phyloP scores from a whole-genome alignment of 2,888 invertebrate genomes.

The Lysandra coridon region DNA sequence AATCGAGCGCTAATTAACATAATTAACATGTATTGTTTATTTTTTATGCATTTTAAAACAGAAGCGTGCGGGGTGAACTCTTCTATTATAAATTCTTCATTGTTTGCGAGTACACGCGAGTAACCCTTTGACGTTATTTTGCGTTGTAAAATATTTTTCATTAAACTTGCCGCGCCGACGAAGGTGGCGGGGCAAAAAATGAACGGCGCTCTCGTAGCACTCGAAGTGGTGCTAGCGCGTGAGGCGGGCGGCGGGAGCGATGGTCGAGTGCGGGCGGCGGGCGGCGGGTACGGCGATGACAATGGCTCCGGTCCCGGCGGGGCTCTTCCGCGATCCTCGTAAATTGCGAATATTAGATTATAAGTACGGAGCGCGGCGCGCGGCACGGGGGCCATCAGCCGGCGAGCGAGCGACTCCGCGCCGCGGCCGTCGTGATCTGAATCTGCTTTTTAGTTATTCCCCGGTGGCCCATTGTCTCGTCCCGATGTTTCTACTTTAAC shows the following conservation, averaged over 20 bases:
- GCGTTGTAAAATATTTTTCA: slow-evolving; percentile 36
- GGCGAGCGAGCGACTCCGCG: slow-evolving; percentile 71
- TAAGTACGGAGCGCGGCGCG: slow-evolving; percentile 77
- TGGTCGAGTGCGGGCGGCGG: slow-evolving; percentile 72
- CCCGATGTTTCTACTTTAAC: slow-evolving; percentile 42
- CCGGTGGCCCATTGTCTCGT: slow-evolving; percentile 54
- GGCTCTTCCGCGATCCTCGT: slow-evolving; percentile 73
- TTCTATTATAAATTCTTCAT: slow-evolving; percentile 13
- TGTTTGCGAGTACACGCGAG: slow-evolving; percentile 23
- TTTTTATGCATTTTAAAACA: slow-evolving; percentile 19
- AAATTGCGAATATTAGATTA: slow-evolving; percentile 81
- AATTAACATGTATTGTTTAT: slow-evolving; percentile 14
- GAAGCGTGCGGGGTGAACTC: not conserved
- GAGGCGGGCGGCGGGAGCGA: slow-evolving; percentile 56
- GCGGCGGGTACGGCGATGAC: slow-evolving; percentile 74
- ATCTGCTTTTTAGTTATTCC: slow-evolving; percentile 62
- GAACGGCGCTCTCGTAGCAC: slow-evolving; percentile 40
- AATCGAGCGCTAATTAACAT: slow-evolving; percentile 8
- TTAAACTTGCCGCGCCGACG: slow-evolving; percentile 38
- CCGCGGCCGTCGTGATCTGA: slow-evolving; percentile 70
- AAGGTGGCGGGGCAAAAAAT: slow-evolving; percentile 39
- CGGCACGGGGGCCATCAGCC: slow-evolving; percentile 71
- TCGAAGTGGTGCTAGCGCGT: slow-evolving; percentile 50
- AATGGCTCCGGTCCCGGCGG: slow-evolving; percentile 72
- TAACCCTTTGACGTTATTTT: slow-evolving; percentile 33